phyloP scores from a whole-genome alignment of 2,888 invertebrate genomes.

The Chrysolina oricalcia region DNA sequence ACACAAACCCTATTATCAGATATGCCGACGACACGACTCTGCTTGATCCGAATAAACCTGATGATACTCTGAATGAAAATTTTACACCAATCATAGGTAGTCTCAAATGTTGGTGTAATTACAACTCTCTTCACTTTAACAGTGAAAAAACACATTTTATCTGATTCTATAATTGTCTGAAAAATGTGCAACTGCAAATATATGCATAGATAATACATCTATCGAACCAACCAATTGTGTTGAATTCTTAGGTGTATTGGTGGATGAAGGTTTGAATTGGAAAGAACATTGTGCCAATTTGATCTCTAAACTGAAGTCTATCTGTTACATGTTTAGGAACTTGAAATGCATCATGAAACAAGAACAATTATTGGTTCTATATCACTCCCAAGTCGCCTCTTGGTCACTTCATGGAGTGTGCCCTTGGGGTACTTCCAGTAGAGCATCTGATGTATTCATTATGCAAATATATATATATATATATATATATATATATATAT shows the following conservation, averaged over 20 bases:
- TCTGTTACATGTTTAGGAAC: slow-evolving; percentile 5
- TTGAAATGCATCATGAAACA: not conserved
- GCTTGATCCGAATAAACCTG: not conserved
- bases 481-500: no score
- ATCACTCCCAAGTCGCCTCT: slow-evolving; percentile 9
- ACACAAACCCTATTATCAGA: not conserved
- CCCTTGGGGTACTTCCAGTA: no score
- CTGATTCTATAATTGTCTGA: not conserved
- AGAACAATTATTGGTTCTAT: slow-evolving; percentile 6
- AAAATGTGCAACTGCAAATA: slow-evolving; percentile 2
- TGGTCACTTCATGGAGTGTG: not conserved
- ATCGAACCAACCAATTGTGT: slow-evolving; percentile 12
- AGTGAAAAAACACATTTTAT: not conserved
- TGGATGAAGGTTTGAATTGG: slow-evolving; percentile 17
- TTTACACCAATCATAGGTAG: not conserved
- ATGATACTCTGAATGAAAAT: not conserved
- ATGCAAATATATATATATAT: no score
- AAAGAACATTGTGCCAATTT: slow-evolving; percentile 9
- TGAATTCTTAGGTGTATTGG: not conserved
- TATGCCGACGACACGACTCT: not conserved
- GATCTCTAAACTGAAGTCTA: not conserved
- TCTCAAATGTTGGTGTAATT: not conserved
- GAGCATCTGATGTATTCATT: no score
- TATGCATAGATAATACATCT: not conserved
- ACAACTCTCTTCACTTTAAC: not conserved